These are phyloP conservation scores for Henricia sp. DNA, from an alignment of 53 echinoderm and acorn worm genomes.

Conservation along the genomic window DNA sequence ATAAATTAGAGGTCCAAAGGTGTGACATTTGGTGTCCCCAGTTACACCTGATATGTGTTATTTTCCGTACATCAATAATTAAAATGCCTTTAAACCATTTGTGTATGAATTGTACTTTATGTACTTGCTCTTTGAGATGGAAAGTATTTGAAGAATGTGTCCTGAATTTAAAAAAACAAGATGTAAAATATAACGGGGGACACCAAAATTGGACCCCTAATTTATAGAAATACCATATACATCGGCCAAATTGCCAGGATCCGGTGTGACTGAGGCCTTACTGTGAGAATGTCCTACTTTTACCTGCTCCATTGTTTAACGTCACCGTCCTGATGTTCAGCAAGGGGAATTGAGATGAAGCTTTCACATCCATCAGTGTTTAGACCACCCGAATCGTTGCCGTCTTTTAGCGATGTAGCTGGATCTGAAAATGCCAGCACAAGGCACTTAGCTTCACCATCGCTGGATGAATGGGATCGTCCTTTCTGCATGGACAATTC, in stretches of 20 bases:
- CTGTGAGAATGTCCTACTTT: background rate
- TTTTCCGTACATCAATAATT: too few relatives aligned
- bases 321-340: background rate
- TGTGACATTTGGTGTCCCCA: too few relatives aligned
- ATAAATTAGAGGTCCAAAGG: too few relatives aligned
- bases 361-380: background rate
- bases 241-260: background rate
- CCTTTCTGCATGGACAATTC: background rate
- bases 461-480: background rate
- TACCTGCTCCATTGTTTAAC: constrained; percentile 33
- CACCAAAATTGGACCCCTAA: too few relatives aligned
- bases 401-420: background rate
- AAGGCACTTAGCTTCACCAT: constrained; percentile 1
- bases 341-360: constrained; percentile 12
- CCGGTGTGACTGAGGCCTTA: background rate
- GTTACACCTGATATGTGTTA: too few relatives aligned
- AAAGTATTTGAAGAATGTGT: too few relatives aligned
- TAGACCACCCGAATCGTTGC: background rate
- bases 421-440: background rate
- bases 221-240: too few relatives aligned
- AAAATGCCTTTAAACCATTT: too few relatives aligned
- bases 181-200: too few relatives aligned
- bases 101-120: too few relatives aligned
- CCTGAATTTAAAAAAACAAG: too few relatives aligned
- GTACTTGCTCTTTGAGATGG: too few relatives aligned